Percentiles rank a stretch among this genome's conserved stretches.
These are phyloP conservation scores for Chionoecetes opilio DNA, from an alignment of 1,140 invertebrate species.

Conservation along the genomic window DNA sequence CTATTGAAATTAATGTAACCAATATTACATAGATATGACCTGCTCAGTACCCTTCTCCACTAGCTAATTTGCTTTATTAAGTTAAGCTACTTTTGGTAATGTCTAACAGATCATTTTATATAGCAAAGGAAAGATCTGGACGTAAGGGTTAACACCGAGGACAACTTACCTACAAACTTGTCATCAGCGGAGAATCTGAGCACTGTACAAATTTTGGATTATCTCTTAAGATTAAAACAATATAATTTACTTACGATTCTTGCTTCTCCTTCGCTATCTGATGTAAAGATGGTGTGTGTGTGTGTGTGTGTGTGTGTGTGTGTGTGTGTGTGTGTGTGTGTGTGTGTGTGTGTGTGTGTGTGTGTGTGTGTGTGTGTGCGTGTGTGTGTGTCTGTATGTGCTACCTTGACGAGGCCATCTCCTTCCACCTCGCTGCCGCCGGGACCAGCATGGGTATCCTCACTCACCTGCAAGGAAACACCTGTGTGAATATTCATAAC, in stretches of 20 bases:
- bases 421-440: not conserved
- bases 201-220: not conserved
- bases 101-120: too few relatives aligned
- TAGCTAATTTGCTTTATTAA: too few relatives aligned
- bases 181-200: not conserved
- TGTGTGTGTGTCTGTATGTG: not conserved
- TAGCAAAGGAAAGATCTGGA: too few relatives aligned
- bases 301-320: not conserved
- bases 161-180: not conserved
- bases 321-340: conserved; percentile 4
- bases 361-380: conserved; percentile 16
- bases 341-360: conserved; percentile 13
- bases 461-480: conserved; percentile 1
- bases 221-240: not conserved
- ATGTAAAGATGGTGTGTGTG: not conserved
- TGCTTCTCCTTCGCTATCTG: not conserved
- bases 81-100: too few relatives aligned
- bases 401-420: not conserved
- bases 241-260: not conserved
- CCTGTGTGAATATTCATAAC: not conserved
- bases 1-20: too few relatives aligned
- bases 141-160: too few relatives aligned
- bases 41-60: too few relatives aligned
- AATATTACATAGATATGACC: too few relatives aligned
- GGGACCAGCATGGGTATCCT: not conserved